Evolutionary conservation across 1,140 invertebrate genomes (phyloP), one percentile per base, ranked within the genome.

Genomic region (Heliconius nattereri): DNA sequence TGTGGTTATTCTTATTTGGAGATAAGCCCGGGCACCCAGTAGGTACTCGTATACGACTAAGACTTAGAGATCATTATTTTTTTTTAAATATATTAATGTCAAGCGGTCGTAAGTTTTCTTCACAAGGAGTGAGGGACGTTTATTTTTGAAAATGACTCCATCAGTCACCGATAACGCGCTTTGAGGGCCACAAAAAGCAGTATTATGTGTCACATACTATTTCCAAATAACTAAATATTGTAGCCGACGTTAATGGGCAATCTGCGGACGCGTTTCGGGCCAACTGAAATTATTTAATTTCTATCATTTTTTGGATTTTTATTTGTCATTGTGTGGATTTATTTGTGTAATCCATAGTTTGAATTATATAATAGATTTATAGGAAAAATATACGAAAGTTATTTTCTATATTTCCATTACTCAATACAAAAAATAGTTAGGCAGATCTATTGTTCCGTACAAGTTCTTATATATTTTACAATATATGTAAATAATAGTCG

Each of bases 61-160:
- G 72, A 78, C 80, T 89, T 85, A 89, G 83, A 87, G 88, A 88
- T 82, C 85, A 88, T 93, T 92, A 92, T 91, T 92, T 88, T 88
- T 89, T 90, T 92, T 92, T 16, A 45, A 16, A 92, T 91, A 92
- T 92, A 94, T 93, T 90, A 90, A 90, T 90, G 85, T 88, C 83
- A 89, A 91, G 89, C 87, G 90, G 83, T 88, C 92, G 87, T 92
- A 89, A 82, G 88, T 92, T 90, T 87, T 88, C 87, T 85, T 86
- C 71, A 85, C 83, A 78, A 83, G 86, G 86, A 82, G 81, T 88
- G 86, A 90, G 91, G 85, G 87, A 85, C 86, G 90, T 91, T 92
- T 93, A 94, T 94, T 94, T 93, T 94, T 87, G 90, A 93, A 90
- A 92, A 93, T 92, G 91, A 87, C 89, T 90, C 91, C 92, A 93